phyloP scores from a whole-genome alignment of 2,113 vertebrate genomes.

The Calcarius ornatus region DNA sequence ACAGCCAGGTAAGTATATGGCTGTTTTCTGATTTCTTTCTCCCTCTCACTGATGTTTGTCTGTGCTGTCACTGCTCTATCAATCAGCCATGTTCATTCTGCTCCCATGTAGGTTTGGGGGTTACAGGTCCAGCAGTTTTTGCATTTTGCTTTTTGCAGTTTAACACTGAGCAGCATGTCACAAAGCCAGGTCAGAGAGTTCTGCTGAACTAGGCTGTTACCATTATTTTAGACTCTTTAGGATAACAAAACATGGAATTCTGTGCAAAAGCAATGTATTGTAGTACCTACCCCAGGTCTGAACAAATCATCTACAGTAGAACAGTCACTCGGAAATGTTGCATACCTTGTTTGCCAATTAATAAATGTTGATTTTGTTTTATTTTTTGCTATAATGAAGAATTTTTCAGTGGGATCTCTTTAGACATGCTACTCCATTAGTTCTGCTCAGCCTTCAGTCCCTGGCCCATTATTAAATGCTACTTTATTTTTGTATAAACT shows the following conservation, averaged over 20 bases:
- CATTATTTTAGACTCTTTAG: neutral
- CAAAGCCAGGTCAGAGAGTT: neutral
- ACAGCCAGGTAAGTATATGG: conserved; percentile 64
- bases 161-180: conserved; percentile 19
- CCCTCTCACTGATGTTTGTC: conserved; percentile 56
- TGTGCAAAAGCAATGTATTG: neutral
- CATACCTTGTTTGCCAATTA: neutral
- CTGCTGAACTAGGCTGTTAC: neutral
- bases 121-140: conserved; percentile 48
- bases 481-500: conserved; percentile 50
- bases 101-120: conserved; percentile 51
- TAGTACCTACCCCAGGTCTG: neutral
- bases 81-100: conserved; percentile 52
- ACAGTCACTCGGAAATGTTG: neutral
- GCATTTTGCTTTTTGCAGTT: conserved; percentile 54
- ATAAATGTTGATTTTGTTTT: neutral
- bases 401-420: neutral
- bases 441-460: neutral
- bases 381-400: neutral
- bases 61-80: conserved; percentile 68
- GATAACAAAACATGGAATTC: neutral
- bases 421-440: neutral
- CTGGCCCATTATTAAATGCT: conserved; percentile 14
- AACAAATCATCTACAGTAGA: neutral
- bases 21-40: conserved; percentile 58